Evolutionary conservation across 2,797 vertebrate genomes (phyloP).

Genomic region (Amblyraja radiata): DNA sequence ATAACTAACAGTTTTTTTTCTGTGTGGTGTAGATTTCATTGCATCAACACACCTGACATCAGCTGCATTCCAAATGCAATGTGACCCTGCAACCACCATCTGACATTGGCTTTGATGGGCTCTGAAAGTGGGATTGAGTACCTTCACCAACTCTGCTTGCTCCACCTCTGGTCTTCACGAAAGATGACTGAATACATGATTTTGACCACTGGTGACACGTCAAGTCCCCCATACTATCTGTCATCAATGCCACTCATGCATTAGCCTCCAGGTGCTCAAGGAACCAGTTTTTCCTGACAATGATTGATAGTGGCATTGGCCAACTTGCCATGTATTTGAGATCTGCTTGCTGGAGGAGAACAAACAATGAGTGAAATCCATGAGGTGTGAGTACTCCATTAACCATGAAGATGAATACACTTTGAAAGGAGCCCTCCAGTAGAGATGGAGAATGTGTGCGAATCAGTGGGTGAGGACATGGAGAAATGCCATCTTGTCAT

Average conservation of each 20-base stretch:
- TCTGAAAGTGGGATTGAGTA: conserved; percentile 83
- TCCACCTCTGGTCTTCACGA: conserved; percentile 77
- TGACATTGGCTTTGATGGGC: conserved; percentile 78
- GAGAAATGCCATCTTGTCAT: conserved; percentile 76
- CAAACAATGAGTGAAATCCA: conserved; percentile 73
- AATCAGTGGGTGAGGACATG: conserved; percentile 72
- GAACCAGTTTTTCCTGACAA: conserved; percentile 78
- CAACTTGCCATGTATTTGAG: conserved; percentile 84
- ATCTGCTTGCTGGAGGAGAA: conserved; percentile 83
- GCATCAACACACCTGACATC: conserved; percentile 90
- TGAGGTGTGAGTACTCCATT: conserved; percentile 78
- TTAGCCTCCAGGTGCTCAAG: conserved; percentile 75
- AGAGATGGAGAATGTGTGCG: conserved; percentile 81
- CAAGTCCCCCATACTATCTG: conserved; percentile 70
- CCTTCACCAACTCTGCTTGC: conserved; percentile 67
- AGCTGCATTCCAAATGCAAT: conserved; percentile 85
- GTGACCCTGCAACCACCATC: conserved; percentile 72
- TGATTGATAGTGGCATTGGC: conserved; percentile 82
- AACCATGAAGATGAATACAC: conserved; percentile 75
- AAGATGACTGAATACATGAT: conserved; percentile 76
- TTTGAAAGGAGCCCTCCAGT: conserved; percentile 67
- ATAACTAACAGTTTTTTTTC: conserved; percentile 33
- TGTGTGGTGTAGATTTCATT: conserved; percentile 70
- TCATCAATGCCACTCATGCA: conserved; percentile 80
- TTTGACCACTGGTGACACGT: conserved; percentile 68